Percentiles rank a stretch among this genome's conserved stretches.
phyloP scores from a whole-genome alignment of 2,888 invertebrate species.

The Dryocosmus kuriphilus region DNA sequence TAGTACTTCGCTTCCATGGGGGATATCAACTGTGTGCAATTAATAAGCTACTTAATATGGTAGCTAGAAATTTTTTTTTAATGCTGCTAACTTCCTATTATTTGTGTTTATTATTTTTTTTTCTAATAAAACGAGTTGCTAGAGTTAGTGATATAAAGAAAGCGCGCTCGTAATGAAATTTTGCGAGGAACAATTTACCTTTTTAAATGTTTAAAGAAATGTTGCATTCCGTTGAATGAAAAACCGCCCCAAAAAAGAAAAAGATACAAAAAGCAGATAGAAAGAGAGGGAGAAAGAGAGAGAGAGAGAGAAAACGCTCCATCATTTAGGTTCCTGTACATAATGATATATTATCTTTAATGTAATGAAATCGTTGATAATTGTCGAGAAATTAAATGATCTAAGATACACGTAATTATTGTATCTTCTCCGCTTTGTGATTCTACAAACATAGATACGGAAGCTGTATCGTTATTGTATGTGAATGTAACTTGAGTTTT shows the following conservation, averaged over 20 bases:
- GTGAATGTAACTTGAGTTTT: conserved; percentile 66
- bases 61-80: neutral
- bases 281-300: conserved; percentile 31
- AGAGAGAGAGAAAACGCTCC: conserved; percentile 50
- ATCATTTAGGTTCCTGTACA: conserved; percentile 69
- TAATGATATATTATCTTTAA: conserved; percentile 59
- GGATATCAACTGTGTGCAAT: conserved; percentile 42
- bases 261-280: neutral
- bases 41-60: no score
- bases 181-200: conserved; percentile 2
- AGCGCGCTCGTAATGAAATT: neutral
- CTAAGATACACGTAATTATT: conserved; percentile 59
- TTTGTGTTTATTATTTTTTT: neutral
- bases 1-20: conserved; percentile 62
- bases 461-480: conserved; percentile 58
- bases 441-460: conserved; percentile 63
- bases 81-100: conserved; percentile 10
- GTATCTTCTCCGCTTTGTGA: conserved; percentile 71
- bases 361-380: conserved; percentile 62
- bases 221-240: conserved; percentile 71
- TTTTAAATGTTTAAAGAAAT: conserved; percentile 56
- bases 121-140: neutral
- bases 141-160: neutral
- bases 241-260: conserved; percentile 61
- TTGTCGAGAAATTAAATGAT: conserved; percentile 59